phyloP scores from a whole-genome alignment of 2,797 vertebrate species.

The Pelodytes ibericus region DNA sequence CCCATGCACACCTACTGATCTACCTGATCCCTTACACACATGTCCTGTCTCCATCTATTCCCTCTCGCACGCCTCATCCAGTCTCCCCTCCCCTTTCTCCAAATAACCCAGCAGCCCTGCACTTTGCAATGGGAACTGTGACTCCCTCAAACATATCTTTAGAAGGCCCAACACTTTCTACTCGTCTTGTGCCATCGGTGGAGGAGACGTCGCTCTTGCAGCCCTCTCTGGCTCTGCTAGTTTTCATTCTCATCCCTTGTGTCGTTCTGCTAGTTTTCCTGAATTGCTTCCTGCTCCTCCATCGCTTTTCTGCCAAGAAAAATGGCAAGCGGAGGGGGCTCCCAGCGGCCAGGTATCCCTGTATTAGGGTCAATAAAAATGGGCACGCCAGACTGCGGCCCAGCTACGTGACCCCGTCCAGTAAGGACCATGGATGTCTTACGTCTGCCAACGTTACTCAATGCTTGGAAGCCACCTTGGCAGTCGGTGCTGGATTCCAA shows the following conservation, averaged over 20 bases:
- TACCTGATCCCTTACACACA: no score
- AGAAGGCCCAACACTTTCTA: conserved; percentile 53
- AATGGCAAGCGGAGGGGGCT: conserved; percentile 6
- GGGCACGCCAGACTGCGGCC: background rate
- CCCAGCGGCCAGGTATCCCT: conserved; percentile 6
- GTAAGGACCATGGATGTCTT: conserved; percentile 57
- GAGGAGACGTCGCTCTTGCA: conserved; percentile 60
- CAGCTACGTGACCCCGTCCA: background rate
- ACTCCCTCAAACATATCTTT: background rate
- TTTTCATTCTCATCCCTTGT: conserved; percentile 77
- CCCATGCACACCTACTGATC: no score
- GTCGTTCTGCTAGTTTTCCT: conserved; percentile 76
- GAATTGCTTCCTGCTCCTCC: conserved; percentile 77
- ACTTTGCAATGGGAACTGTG: conserved; percentile 39
- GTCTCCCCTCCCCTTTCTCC: conserved; percentile 29
- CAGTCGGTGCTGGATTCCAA: conserved; percentile 56
- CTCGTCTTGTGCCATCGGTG: conserved; percentile 58
- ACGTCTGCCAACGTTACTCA: conserved; percentile 59
- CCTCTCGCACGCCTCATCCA: background rate
- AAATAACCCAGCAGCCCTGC: background rate
- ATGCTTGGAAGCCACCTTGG: conserved; percentile 57
- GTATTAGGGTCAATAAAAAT: background rate
- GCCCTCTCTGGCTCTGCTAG: conserved; percentile 66
- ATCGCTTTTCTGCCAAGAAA: conserved; percentile 68
- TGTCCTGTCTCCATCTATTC: conserved; percentile 19